Evolutionary conservation across 2,888 invertebrate genomes (phyloP).

Genomic region (Cryptocephalus primarius): DNA sequence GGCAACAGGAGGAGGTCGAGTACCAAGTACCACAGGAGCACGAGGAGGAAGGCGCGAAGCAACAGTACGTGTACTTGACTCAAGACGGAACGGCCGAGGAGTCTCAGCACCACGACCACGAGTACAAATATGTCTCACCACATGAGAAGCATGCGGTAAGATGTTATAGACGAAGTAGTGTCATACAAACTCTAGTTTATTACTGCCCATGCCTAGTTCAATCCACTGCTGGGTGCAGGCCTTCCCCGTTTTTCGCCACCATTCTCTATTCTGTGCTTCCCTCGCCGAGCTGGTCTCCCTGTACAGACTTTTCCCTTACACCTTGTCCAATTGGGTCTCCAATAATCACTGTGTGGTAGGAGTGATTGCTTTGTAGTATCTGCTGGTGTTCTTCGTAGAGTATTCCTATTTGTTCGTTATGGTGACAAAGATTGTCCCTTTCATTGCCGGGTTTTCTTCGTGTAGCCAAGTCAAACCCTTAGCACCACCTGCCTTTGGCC

Average conservation of each 20-base stretch:
- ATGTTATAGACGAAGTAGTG: too few relatives aligned
- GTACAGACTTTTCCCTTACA: background rate
- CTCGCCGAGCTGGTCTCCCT: too few relatives aligned
- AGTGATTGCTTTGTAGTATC: background rate
- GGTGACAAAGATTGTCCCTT: background rate
- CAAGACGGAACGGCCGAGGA: slow-evolving; percentile 16
- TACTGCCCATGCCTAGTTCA: too few relatives aligned
- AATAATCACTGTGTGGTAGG: background rate
- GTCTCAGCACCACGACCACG: slow-evolving; percentile 11
- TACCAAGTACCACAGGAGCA: slow-evolving; percentile 8
- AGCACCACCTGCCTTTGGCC: too few relatives aligned
- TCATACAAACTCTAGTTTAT: too few relatives aligned
- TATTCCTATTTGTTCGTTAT: background rate
- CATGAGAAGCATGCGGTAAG: too few relatives aligned
- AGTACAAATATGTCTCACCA: slow-evolving; percentile 1
- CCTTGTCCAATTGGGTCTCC: slow-evolving; percentile 1
- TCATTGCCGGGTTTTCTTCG: too few relatives aligned
- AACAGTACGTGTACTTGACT: slow-evolving; percentile 12
- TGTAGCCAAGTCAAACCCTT: too few relatives aligned
- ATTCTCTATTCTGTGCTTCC: too few relatives aligned
- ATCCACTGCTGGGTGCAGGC: too few relatives aligned
- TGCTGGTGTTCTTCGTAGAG: background rate
- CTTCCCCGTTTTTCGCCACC: too few relatives aligned
- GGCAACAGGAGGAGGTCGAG: slow-evolving; percentile 3
- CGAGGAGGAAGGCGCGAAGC: slow-evolving; percentile 2